phyloP scores from a whole-genome alignment of 2,888 invertebrate genomes.

The Hydroisotoma schaefferi region DNA sequence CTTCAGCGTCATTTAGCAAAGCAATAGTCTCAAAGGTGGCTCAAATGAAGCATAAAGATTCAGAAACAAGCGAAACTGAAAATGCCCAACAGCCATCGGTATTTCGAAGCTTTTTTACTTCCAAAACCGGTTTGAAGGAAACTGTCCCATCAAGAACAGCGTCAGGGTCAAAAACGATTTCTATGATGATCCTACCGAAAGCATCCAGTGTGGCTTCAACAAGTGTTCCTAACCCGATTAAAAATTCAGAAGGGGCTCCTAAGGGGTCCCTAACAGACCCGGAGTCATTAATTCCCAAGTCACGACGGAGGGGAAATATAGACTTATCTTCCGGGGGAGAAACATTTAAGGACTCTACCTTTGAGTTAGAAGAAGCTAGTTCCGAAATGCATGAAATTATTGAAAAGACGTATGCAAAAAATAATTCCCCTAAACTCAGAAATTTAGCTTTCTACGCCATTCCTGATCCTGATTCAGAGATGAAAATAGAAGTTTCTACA shows the following conservation, averaged over 20 bases:
- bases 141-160: neutral
- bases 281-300: constrained; percentile 5
- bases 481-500: too few relatives aligned
- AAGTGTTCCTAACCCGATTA: neutral
- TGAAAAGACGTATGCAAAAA: too few relatives aligned
- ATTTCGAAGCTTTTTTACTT: neutral
- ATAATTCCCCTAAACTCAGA: too few relatives aligned
- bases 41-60: neutral
- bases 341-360: too few relatives aligned
- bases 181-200: constrained; percentile 13
- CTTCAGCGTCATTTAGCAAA: constrained; percentile 37
- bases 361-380: too few relatives aligned
- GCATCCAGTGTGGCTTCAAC: neutral
- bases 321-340: too few relatives aligned
- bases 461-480: too few relatives aligned
- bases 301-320: neutral
- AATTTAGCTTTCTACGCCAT: too few relatives aligned
- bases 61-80: neutral
- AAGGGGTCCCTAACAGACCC: neutral
- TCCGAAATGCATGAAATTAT: too few relatives aligned
- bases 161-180: constrained; percentile 6
- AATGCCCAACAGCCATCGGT: neutral
- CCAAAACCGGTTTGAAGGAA: neutral
- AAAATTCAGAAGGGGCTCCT: neutral
- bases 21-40: constrained; percentile 29